These are phyloP conservation scores for Orestias chungarensis DNA, from an alignment of 2,797 vertebrate genomes.

Conservation along the genomic window DNA sequence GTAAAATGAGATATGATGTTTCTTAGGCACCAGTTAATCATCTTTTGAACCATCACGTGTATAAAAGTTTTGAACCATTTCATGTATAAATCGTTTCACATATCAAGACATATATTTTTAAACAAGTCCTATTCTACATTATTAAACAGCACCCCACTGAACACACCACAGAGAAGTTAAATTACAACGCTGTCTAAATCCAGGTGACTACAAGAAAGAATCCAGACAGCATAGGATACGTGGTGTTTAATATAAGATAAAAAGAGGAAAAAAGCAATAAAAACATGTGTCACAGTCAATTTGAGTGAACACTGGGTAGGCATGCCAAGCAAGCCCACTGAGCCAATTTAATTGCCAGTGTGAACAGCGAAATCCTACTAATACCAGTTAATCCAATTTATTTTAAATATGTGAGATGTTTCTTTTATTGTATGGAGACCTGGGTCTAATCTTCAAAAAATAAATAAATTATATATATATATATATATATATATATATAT, in stretches of 20 bases:
- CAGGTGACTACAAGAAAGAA: neutral
- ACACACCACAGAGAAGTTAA: constrained; percentile 21
- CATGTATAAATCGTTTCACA: neutral
- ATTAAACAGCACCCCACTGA: neutral
- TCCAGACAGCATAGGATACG: constrained; percentile 34
- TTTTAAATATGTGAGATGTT: constrained; percentile 61
- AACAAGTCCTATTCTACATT: neutral
- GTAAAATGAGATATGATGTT: neutral
- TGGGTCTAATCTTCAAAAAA: constrained; percentile 53
- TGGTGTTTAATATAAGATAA: constrained; percentile 33
- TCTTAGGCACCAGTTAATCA: neutral
- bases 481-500: too few relatives aligned
- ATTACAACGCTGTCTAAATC: constrained; percentile 31
- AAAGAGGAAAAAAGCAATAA: constrained; percentile 27
- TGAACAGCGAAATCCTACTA: constrained; percentile 53
- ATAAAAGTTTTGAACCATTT: neutral
- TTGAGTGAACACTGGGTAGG: constrained; percentile 32
- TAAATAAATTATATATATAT: too few relatives aligned
- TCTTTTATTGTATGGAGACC: constrained; percentile 48
- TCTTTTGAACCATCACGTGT: neutral
- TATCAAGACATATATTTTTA: neutral
- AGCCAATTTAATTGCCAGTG: constrained; percentile 51
- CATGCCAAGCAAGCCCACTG: constrained; percentile 21
- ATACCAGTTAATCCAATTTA: constrained; percentile 61
- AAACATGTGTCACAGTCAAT: constrained; percentile 47